phyloP scores from a whole-genome alignment of 1,140 invertebrate species.

The Gryon sp. region DNA sequence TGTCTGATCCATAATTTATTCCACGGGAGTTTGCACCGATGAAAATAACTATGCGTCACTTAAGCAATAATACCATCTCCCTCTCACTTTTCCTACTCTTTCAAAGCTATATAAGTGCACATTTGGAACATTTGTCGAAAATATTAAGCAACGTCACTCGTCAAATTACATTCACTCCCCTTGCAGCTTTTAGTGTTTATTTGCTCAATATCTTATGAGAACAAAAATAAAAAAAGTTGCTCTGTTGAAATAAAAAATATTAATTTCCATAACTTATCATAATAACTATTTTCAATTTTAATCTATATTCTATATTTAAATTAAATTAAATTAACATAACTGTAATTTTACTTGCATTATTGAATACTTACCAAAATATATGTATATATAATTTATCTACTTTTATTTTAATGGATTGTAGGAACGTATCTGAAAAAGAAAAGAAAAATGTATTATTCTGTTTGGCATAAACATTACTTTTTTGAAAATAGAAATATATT shows the following conservation, averaged over 20 bases:
- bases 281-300: too few relatives aligned
- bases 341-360: not conserved
- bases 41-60: constrained; percentile 61
- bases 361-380: constrained; percentile 33
- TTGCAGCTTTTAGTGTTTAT: not conserved
- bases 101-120: constrained; percentile 17
- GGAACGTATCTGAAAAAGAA: constrained; percentile 31
- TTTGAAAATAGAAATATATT: too few relatives aligned
- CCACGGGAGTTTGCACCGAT: constrained; percentile 30
- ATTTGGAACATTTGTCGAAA: constrained; percentile 23
- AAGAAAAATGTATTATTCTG: too few relatives aligned
- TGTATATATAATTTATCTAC: not conserved
- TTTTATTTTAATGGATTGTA: constrained; percentile 23
- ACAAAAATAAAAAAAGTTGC: not conserved
- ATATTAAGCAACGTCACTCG: not conserved
- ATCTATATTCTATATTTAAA: too few relatives aligned
- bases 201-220: not conserved
- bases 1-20: constrained; percentile 36
- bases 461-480: too few relatives aligned
- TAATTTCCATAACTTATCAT: too few relatives aligned
- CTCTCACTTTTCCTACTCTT: constrained; percentile 46
- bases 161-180: not conserved
- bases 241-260: too few relatives aligned
- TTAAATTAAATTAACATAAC: too few relatives aligned
- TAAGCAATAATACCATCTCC: constrained; percentile 58